Evolutionary conservation across 2,797 vertebrate species (phyloP).

Genomic region (Pterois miles): DNA sequence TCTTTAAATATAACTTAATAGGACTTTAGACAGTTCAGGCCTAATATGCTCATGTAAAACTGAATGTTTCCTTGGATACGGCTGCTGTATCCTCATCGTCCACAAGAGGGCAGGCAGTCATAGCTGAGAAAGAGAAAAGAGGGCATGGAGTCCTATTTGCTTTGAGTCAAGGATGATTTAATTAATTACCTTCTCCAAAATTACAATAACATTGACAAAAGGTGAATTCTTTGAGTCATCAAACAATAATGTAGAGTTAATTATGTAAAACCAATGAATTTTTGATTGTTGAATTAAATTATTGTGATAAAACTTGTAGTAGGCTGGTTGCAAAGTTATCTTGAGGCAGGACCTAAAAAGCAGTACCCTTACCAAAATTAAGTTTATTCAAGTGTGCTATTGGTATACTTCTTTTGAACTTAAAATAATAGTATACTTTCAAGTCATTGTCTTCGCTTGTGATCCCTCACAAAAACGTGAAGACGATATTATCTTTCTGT

Average conservation of each 20-base stretch:
- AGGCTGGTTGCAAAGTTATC: background rate
- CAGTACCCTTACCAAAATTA: background rate
- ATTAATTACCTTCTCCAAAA: background rate
- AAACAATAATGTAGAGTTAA: background rate
- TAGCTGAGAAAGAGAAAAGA: background rate
- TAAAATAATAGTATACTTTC: no score
- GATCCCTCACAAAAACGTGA: background rate
- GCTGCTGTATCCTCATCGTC: constrained; percentile 29
- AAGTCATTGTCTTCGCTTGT: background rate
- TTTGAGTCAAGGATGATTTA: background rate
- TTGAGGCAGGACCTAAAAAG: background rate
- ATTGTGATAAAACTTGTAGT: background rate
- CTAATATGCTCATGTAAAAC: background rate
- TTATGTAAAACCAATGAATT: background rate
- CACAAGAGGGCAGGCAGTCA: constrained; percentile 68
- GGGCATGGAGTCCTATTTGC: background rate
- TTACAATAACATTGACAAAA: background rate
- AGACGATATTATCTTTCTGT: background rate
- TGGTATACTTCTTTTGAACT: no score
- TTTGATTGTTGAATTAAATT: background rate
- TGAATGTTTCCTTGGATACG: background rate
- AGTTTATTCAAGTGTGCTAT: no score
- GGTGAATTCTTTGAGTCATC: background rate
- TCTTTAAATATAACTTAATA: background rate
- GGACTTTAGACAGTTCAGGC: background rate